These are phyloP conservation scores for Cactoblastis cactorum DNA, from an alignment of 2,888 invertebrate genomes.

Conservation along the genomic window DNA sequence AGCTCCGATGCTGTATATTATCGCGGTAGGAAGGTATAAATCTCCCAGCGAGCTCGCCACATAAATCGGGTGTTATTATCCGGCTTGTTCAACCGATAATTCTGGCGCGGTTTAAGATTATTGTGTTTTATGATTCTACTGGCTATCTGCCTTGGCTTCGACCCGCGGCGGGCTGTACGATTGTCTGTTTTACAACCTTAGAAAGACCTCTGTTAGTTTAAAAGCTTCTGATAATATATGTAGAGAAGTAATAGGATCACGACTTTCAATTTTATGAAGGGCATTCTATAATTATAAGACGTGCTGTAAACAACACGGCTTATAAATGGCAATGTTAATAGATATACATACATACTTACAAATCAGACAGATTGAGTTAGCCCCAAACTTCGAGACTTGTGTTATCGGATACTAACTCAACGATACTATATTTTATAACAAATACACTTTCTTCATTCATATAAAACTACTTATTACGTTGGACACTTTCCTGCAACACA, in stretches of 20 bases:
- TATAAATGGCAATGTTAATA: no score
- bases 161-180: not conserved
- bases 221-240: no score
- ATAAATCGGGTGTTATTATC: constrained; percentile 75
- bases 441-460: no score
- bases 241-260: no score
- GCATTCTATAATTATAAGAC: no score
- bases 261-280: not conserved
- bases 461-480: no score
- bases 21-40: constrained; percentile 68
- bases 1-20: not conserved
- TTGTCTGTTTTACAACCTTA: not conserved
- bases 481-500: not conserved
- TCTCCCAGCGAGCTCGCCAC: constrained; percentile 67
- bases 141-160: not conserved
- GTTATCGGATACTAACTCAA: no score
- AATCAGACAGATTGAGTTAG: no score
- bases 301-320: no score
- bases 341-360: no score
- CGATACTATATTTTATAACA: no score
- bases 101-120: constrained; percentile 23
- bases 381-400: no score
- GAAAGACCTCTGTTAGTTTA: not conserved
- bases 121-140: constrained; percentile 9
- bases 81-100: constrained; percentile 48